Base-by-base conservation (phyloP, 2,888 invertebrate genomes). In the Blastobasis lacticolella region DNA sequence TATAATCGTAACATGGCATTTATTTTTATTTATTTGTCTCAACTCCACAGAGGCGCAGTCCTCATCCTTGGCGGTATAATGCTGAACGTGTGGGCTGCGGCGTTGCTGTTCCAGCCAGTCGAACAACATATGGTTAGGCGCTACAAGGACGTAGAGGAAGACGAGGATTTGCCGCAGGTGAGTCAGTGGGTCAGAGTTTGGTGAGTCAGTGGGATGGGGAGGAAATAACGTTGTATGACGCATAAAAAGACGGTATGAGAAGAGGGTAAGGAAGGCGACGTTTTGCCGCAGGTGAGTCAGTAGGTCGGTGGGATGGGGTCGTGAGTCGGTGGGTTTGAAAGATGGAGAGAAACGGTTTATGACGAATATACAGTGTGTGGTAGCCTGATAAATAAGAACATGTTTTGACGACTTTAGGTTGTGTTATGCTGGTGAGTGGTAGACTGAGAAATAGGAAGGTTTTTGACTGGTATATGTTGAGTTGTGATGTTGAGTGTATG, bases 41-140 rank as follows among this genome's bases (percentile, higher is more conserved):
- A 23, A 23, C 3, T 23, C 23, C 2, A 5, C 88, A 94, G 95
- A 68, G 95, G 94, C 9, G 92, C 95, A 4, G 93, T 95, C 5
- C 81, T 96, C 37, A 91, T 96, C 51, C 91, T 96, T 87, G 95
- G 95, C 37, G 96, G 93, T 8, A 85, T 95, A 10, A 94, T 95
- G 64, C 78, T 96, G 48, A 95, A 96, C 75, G 94, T 94, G 0
- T 94, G 94, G 91, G 94, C 95, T 7, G 94, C 95, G 0, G 95
- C 95, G 4, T 74, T 95, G 9, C 91, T 96, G 48, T 96, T 95
- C 78, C 94, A 95, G 57, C 95, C 95, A 0, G 95, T 95, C 0
- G 93, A 94, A 58, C 91, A 92, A 60, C 95, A 96, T 69, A 90
- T 95, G 92, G 91, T 94, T 58, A 89, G 90, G 65, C 91, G 91